Conservation (phyloP, 2,888 invertebrate species). For the Nomada hirtipes region DNA sequence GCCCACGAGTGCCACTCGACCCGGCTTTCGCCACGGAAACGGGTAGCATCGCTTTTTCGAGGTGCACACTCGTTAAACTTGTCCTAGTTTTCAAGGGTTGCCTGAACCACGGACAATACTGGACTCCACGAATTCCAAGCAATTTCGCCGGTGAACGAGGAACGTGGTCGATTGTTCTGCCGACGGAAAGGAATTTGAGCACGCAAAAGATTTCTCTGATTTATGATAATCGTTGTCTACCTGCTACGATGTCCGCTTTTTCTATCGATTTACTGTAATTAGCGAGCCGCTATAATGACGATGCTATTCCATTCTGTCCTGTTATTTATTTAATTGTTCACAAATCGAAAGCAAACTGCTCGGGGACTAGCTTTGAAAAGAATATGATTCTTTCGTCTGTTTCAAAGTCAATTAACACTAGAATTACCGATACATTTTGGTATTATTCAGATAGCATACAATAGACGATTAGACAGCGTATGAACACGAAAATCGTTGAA, state of each 20-base stretch:
- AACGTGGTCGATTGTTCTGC: not conserved
- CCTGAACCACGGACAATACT: slow-evolving; percentile 42
- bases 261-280: no score
- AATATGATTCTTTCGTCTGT: no score
- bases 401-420: no score
- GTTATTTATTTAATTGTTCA: no score
- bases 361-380: no score
- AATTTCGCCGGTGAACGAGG: slow-evolving; percentile 20
- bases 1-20: slow-evolving; percentile 62
- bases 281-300: no score
- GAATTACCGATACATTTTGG: no score
- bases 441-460: no score
- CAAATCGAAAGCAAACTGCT: no score
- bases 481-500: no score
- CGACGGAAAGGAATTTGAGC: not conserved
- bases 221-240: not conserved
- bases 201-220: not conserved
- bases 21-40: slow-evolving; percentile 59
- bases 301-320: no score
- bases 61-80: slow-evolving; percentile 68
- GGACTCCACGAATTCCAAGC: slow-evolving; percentile 20
- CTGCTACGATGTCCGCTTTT: not conserved
- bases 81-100: slow-evolving; percentile 70
- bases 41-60: slow-evolving; percentile 64
- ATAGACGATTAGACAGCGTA: no score